Base-by-base conservation (phyloP, 2,888 invertebrate species). In the Busseola fusca region DNA sequence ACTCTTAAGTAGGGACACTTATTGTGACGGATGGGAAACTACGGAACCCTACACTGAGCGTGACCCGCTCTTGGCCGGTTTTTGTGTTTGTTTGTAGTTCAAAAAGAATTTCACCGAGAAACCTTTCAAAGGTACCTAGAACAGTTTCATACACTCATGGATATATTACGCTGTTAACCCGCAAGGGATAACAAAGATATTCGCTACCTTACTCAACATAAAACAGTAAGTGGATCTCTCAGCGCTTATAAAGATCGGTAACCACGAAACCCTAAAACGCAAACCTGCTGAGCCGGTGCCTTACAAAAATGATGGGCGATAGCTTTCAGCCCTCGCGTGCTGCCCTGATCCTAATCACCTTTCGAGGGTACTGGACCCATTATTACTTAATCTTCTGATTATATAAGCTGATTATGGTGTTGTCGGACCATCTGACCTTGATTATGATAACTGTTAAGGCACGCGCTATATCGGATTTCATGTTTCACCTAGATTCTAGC, bases 381-480 rank as follows among this genome's bases (percentile, higher is more conserved):
- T 86, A 84, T 84, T 82, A 80, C 82, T 75, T 77, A 85, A 84
- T 84, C 80, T 63, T 59, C 70, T 70, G 86, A 86, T 86, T 73
- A 74, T 67, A 59, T 82, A 73, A 70, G 48, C 70, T 69, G 84
- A 85, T 84, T 81, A 72, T 56, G 40, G 64, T 75, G 64, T 71
- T 76, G 69, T 70, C 52, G 18, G 60, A 64, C 69, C 34, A 4
- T 48, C 63, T 59, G 74, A 70, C 85, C 83, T 85, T 81, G 74
- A 67, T 69, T 54, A 72, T 84, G 76, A 85, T 76, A 85, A 72
- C 64, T 52, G 63, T 65, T 64, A 62, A 78, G 59, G 70, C 54
- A 64, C 56, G 69, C 45, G 60, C 64, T 27, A 21, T 62, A 48
- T 30, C 56, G 16, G 50, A 18, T 52, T 69, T 79, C 57, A 52